phyloP scores from a whole-genome alignment of 2,888 invertebrate genomes.

The Ptilodon capucinus region DNA sequence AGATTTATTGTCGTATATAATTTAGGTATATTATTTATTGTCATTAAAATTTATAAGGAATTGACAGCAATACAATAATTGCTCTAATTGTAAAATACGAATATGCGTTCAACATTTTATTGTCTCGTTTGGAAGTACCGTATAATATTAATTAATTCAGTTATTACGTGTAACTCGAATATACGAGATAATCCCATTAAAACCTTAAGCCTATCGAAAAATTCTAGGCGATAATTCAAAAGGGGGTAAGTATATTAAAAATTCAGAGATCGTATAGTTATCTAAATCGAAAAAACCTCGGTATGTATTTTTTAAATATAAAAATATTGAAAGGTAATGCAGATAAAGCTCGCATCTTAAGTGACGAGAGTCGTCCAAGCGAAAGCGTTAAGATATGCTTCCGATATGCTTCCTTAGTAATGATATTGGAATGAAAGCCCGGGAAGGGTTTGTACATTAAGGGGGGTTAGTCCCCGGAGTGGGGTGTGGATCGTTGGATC shows the following conservation, averaged over 20 bases:
- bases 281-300: slow-evolving; percentile 62
- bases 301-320: slow-evolving; percentile 55
- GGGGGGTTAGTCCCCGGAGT: slow-evolving; percentile 37
- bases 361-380: slow-evolving; percentile 52
- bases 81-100: slow-evolving; percentile 60
- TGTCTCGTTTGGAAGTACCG: slow-evolving; percentile 58
- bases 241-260: slow-evolving; percentile 52
- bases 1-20: slow-evolving; percentile 60
- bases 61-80: slow-evolving; percentile 72
- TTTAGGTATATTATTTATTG: slow-evolving; percentile 58
- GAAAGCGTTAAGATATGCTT: slow-evolving; percentile 73
- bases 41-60: slow-evolving; percentile 54
- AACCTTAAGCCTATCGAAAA: slow-evolving; percentile 72
- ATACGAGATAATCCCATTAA: slow-evolving; percentile 41
- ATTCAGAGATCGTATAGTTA: slow-evolving; percentile 55
- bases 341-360: slow-evolving; percentile 60
- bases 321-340: slow-evolving; percentile 63
- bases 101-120: slow-evolving; percentile 57
- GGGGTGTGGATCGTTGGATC: slow-evolving; percentile 42
- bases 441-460: slow-evolving; percentile 59
- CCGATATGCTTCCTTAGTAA: slow-evolving; percentile 67
- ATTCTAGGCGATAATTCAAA: slow-evolving; percentile 68
- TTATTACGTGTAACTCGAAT: slow-evolving; percentile 28
- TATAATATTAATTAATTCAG: slow-evolving; percentile 27
- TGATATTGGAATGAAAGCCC: slow-evolving; percentile 61